Percentiles rank a stretch among this genome's conserved stretches.
Evolutionary conservation across 2,113 vertebrate genomes (phyloP).

Genomic region (Scomber colias): DNA sequence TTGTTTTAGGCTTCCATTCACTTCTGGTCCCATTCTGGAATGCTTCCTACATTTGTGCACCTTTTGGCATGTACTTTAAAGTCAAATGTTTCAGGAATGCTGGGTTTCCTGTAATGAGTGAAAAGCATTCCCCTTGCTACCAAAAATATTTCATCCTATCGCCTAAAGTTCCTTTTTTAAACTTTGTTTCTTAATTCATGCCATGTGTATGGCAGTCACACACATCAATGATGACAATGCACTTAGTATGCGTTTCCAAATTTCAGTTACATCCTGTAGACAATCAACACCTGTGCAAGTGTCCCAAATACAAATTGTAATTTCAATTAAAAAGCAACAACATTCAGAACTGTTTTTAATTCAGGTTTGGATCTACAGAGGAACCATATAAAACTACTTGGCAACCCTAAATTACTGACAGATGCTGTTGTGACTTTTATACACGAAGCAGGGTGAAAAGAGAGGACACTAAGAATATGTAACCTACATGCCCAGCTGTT

Average conservation of each 20-base stretch:
- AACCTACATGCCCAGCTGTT: conserved; percentile 46
- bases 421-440: conserved; percentile 38
- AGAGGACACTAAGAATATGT: conserved; percentile 26
- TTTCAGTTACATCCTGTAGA: background rate
- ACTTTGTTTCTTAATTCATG: background rate
- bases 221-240: background rate
- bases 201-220: too few relatives aligned
- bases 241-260: background rate
- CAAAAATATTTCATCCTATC: conserved; percentile 21
- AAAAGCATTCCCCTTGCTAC: conserved; percentile 10
- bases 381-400: background rate
- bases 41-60: background rate
- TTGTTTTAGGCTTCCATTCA: conserved; percentile 35
- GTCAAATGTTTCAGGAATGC: conserved; percentile 43
- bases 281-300: background rate
- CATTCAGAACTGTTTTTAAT: conserved; percentile 1
- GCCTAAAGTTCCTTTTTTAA: background rate
- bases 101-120: conserved; percentile 15
- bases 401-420: conserved; percentile 38
- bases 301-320: background rate
- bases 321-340: background rate
- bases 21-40: background rate
- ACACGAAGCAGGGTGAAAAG: background rate
- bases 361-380: background rate
- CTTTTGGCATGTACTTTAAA: conserved; percentile 19